A percentile compares a stretch with the other conserved stretches of the same genome.
Evolutionary conservation across 1,140 invertebrate genomes (phyloP).

Genomic region (Bicyclus anynana): DNA sequence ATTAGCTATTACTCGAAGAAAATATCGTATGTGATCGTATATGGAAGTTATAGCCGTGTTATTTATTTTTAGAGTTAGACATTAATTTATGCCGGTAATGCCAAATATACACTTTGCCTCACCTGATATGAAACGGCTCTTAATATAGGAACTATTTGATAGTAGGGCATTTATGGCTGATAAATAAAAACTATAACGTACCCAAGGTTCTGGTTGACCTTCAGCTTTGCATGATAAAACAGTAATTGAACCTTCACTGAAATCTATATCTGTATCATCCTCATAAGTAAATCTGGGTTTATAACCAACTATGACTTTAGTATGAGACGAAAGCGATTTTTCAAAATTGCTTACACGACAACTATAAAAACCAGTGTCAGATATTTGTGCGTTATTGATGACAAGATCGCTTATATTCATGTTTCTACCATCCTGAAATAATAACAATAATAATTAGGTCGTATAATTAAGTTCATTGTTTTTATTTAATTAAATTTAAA

Average conservation of each 20-base stretch:
- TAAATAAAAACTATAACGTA: slow-evolving; percentile 13
- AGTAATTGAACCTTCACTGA: slow-evolving; percentile 4
- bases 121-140: too few species aligned
- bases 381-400: slow-evolving; percentile 17
- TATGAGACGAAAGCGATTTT: slow-evolving; percentile 14
- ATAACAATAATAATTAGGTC: too few species aligned
- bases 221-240: slow-evolving; percentile 27
- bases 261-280: slow-evolving; percentile 22
- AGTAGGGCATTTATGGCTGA: too few species aligned
- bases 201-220: slow-evolving; percentile 30
- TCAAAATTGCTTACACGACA: slow-evolving; percentile 36
- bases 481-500: too few species aligned
- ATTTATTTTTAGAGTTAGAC: too few species aligned
- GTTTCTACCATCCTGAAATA: slow-evolving; percentile 26
- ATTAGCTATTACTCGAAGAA: too few species aligned
- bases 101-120: too few species aligned
- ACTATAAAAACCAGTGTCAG: slow-evolving; percentile 31
- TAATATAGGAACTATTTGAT: too few species aligned
- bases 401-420: slow-evolving; percentile 14
- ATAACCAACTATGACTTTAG: slow-evolving; percentile 26
- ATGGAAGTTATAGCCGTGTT: too few species aligned
- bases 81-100: too few species aligned
- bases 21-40: too few species aligned
- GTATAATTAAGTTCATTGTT: too few species aligned
- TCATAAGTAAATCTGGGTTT: slow-evolving; percentile 27